These are phyloP conservation scores for Neodontobutis hainanensis DNA, from an alignment of 2,113 vertebrate genomes.

Conservation along the genomic window DNA sequence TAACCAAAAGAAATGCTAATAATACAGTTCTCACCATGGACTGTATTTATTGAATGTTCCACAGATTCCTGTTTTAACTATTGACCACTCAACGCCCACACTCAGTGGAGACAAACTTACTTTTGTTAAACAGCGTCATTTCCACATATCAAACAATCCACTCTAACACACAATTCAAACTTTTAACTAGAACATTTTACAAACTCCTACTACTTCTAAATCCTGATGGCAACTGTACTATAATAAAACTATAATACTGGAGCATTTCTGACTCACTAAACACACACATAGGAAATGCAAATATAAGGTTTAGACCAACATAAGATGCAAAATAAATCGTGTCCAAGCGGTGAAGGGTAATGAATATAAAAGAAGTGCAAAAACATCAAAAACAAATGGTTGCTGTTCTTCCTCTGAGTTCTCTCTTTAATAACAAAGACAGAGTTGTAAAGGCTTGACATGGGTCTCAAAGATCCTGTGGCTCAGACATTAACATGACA, in stretches of 20 bases:
- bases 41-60: background rate
- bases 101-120: background rate
- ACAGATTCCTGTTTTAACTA: background rate
- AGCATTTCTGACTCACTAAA: no score
- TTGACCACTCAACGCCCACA: background rate
- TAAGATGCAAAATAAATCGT: no score
- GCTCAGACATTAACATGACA: background rate
- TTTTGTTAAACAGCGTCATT: background rate
- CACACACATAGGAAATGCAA: no score
- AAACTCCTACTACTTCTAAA: no score
- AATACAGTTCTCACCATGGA: no score
- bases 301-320: no score
- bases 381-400: background rate
- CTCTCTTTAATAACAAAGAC: conserved; percentile 28
- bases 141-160: background rate
- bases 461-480: background rate
- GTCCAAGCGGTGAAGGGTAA: no score
- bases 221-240: no score
- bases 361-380: no score
- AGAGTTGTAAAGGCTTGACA: conserved; percentile 27
- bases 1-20: background rate
- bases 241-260: no score
- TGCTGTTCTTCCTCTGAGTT: conserved; percentile 39
- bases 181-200: background rate
- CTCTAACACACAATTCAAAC: background rate